Conservation (phyloP, 2,888 invertebrate genomes). For the Pemphredon lugubris region DNA sequence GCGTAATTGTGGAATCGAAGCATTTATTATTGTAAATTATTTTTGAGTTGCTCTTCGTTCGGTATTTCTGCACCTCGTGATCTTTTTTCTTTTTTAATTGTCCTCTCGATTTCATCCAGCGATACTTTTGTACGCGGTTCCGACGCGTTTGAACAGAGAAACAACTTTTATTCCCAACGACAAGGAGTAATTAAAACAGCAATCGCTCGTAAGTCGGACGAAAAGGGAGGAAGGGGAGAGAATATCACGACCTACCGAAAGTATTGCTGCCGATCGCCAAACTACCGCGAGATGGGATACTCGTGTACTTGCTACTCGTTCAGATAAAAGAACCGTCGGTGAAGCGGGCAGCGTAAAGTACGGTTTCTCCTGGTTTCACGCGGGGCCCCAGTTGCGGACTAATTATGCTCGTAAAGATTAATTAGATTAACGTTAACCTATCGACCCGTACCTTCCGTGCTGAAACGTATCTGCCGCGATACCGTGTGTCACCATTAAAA, state of each 20-base stretch:
- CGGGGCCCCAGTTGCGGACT: constrained; percentile 62
- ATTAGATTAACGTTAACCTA: constrained; percentile 74
- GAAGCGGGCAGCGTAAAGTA: constrained; percentile 34
- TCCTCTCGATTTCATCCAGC: no score
- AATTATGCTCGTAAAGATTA: constrained; percentile 79
- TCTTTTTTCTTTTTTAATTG: no score
- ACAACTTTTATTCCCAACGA: no score
- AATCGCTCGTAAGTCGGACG: no score
- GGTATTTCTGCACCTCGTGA: no score
- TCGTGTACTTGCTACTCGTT: constrained; percentile 77
- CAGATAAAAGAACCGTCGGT: constrained; percentile 72
- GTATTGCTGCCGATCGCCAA: constrained; percentile 63
- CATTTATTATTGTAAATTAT: no score
- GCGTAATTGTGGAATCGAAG: no score
- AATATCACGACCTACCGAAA: constrained; percentile 37
- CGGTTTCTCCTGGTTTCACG: constrained; percentile 42
- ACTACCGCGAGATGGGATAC: constrained; percentile 78
- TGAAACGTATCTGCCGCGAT: constrained; percentile 36
- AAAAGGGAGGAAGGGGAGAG: constrained; percentile 6
- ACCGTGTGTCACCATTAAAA: constrained; percentile 33
- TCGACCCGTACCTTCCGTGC: constrained; percentile 50
- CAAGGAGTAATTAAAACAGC: no score
- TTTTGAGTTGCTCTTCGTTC: no score
- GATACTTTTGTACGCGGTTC: no score
- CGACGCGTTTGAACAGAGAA: no score